Percentiles rank a stretch among this genome's conserved stretches.
Evolutionary conservation across 2,113 vertebrate species (phyloP).

Genomic region (Hippocampus comes): DNA sequence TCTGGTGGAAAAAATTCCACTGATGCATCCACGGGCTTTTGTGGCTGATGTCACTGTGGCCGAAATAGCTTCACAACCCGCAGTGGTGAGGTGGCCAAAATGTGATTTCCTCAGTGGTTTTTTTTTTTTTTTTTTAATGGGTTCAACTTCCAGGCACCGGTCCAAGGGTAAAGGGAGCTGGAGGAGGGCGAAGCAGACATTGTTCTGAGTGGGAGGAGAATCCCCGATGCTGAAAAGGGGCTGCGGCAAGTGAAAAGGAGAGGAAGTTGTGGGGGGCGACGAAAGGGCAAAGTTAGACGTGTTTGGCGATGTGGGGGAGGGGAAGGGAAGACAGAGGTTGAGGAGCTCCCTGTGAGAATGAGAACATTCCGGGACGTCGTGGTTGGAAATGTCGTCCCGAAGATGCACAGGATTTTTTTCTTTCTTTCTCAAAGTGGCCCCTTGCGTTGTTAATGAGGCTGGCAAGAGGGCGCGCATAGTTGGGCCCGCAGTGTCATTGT

Average conservation of each 20-base stretch:
- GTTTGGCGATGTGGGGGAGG: slow-evolving; percentile 7
- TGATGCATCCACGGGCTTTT: slow-evolving; percentile 35
- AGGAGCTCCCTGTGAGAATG: slow-evolving; percentile 50
- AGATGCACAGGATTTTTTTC: slow-evolving; percentile 43
- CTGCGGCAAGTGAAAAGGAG: slow-evolving; percentile 59
- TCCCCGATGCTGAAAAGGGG: slow-evolving; percentile 53
- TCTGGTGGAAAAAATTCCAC: slow-evolving; percentile 4
- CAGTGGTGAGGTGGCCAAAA: slow-evolving; percentile 59
- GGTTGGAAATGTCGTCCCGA: slow-evolving; percentile 48
- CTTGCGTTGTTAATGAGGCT: slow-evolving; percentile 39
- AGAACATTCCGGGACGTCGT: slow-evolving; percentile 47
- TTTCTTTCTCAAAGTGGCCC: slow-evolving; percentile 37
- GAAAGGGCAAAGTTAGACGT: slow-evolving; percentile 57
- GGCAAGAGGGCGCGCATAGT: slow-evolving; percentile 11
- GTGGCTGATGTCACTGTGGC: slow-evolving; percentile 60
- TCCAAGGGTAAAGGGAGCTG: slow-evolving; percentile 48
- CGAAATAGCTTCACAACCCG: slow-evolving; percentile 63
- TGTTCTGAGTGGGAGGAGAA: slow-evolving; percentile 56
- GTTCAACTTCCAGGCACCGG: slow-evolving; percentile 59
- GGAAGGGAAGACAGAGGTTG: slow-evolving; percentile 27
- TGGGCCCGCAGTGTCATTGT: slow-evolving; percentile 19
- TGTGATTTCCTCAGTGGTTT: slow-evolving; percentile 25
- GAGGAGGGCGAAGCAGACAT: slow-evolving; percentile 56
- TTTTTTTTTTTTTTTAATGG: slow-evolving; percentile 40
- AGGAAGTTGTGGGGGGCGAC: slow-evolving; percentile 54